Evolutionary conservation across 2,888 invertebrate genomes (phyloP), one percentile per base, ranked within the genome.

Genomic region (Mesochorus sp.): DNA sequence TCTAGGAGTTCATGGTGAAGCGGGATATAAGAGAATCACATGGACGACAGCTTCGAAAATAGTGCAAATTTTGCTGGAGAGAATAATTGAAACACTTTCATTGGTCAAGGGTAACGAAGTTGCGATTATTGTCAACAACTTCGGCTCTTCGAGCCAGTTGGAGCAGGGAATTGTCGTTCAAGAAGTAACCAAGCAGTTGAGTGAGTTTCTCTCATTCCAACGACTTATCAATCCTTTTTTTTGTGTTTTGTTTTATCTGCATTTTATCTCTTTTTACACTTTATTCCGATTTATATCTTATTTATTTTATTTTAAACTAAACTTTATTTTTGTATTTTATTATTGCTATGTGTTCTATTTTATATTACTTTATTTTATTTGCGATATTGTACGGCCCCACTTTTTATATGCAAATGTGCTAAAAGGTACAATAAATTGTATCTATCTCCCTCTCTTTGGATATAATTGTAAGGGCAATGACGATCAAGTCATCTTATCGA

Each of bases 81-180:
- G 80, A 44, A 86, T 91, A 28, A 80, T 81, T 8, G 66, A 85
- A 17, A 75, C 79, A 2, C 74, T 90, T 6, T 83, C 81, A n/a
- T 74, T 90, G 21, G 34, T 12, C 14, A 61, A 67, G 10, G 84
- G 84, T 5, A 87, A 88, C 10, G 91, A 91, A 12, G 93, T 96
- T 0, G 95, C 94, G 0, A 92, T 95, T 5, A 92, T 97, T 83
- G 90, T 97, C 3, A 96, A 97, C 91, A 97, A 97, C 89, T 92
- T 96, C 64, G 97, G 97, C 24, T 94, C 94, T 0, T 92, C 95
- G 0, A 95, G 95, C 0, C 93, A 95, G 77, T 87, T 97, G 72
- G 97, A 97, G 88, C 94, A 96, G 92, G 94, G 94, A 81, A 94
- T 96, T 57, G 92, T 96, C 6, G 93, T 94, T 59, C 93, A 93